Base-by-base conservation (phyloP, 2,797 vertebrate species). In the Malurus leucopterus region DNA sequence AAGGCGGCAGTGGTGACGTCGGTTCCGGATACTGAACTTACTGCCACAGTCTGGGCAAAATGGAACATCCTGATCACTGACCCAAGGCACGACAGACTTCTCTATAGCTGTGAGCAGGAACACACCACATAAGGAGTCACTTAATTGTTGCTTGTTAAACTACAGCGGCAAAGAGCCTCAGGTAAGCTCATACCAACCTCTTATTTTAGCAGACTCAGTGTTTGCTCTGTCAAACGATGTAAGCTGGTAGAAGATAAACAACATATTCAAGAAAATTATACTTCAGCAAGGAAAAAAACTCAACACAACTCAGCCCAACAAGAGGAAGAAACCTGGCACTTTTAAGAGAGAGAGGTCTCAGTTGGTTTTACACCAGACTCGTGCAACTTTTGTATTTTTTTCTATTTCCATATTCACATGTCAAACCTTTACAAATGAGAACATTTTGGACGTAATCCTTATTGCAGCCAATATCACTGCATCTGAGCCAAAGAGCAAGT, bases 31-130 rank as follows among this genome's bases (percentile, higher is more conserved):
- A 94, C 97, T 98, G 96, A 99, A 99, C 94, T 98, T 99, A 94
- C 91, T 98, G 59, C 99, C 99, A 32, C 99, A 99, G 95, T 99
- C 99, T 2, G 99, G 99, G 93, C 99, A 99, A 95, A 99, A 99
- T 0, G 99, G 99, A 84, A 99, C 99, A 29, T 99, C 99, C 16
- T 99, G 98, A 92, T 99, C 99, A 5, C 94, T 99, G 89, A 99
- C 99, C 99, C 99, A 99, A 11, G 99, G 98, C 92, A 99, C 99
- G 54, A 99, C 98, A 8, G 98, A 98, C 94, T 98, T 98, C 95
- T 99, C 99, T 83, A 99, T 98, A 38, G 98, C 99, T 99, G 89
- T 6, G 72, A 72, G 53, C 88, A 69, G n/a, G 9, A 83, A 77
- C n/a, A 59, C 73, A 87, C 20, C 58, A 9, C 0, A 0, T 38